A percentile compares a stretch with the other conserved stretches of the same genome.
phyloP scores from a whole-genome alignment of 2,888 invertebrate species.

The Agrenia bidenticulata region DNA sequence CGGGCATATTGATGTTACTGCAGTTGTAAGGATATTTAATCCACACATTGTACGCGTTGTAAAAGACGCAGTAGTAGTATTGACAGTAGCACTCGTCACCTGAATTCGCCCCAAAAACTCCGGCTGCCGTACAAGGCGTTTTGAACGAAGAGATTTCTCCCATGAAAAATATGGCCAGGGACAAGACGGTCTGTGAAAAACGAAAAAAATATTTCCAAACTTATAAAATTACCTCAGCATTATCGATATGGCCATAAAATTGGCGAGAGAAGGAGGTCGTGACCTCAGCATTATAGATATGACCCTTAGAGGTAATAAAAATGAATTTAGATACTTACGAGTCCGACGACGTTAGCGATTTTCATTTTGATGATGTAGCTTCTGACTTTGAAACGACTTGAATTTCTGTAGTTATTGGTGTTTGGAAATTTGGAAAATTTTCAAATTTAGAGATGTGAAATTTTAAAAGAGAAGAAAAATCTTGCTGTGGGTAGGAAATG shows the following conservation, averaged over 20 bases:
- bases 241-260: too few relatives aligned
- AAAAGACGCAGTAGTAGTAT: constrained; percentile 9
- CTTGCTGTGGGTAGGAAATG: not conserved
- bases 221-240: too few relatives aligned
- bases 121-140: not conserved
- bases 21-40: constrained; percentile 6
- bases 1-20: not conserved
- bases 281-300: too few relatives aligned
- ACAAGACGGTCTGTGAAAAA: not conserved
- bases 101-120: not conserved
- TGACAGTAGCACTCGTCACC: constrained; percentile 3
- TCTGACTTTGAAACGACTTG: constrained; percentile 4
- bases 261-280: too few relatives aligned
- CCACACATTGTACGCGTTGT: constrained; percentile 3
- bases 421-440: not conserved
- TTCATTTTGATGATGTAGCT: constrained; percentile 17
- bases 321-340: constrained; percentile 19
- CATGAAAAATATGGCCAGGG: constrained; percentile 4
- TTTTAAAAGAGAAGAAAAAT: not conserved
- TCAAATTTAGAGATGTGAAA: not conserved
- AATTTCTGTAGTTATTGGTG: not conserved
- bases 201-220: too few relatives aligned
- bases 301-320: constrained; percentile 7
- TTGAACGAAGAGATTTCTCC: not conserved
- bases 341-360: too few relatives aligned